Conservation (phyloP, 1,140 invertebrate species). For the Drosophila bipectinata region DNA sequence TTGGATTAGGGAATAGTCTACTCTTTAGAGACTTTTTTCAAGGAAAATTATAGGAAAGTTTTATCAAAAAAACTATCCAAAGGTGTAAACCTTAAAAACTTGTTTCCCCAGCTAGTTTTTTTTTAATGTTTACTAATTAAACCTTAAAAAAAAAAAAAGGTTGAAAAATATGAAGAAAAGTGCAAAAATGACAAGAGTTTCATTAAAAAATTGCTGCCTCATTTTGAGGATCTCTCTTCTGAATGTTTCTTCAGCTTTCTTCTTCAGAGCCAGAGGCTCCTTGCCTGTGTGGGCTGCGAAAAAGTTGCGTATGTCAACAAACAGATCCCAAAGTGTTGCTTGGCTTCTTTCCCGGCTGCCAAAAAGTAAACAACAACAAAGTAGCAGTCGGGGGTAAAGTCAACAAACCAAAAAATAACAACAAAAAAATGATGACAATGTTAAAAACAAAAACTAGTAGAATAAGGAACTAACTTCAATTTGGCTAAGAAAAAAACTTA, state of each 20-base stretch:
- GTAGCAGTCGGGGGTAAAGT: slow-evolving; percentile 19
- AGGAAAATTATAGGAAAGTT: no score
- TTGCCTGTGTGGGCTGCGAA: slow-evolving; percentile 23
- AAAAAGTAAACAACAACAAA: slow-evolving; percentile 39
- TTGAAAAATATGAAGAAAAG: not conserved
- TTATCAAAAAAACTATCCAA: no score
- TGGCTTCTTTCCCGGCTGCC: not conserved
- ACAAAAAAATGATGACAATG: not conserved
- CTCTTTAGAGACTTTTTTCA: no score
- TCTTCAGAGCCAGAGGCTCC: not conserved
- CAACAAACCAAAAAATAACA: not conserved
- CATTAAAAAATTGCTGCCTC: slow-evolving; percentile 28
- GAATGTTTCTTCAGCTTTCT: not conserved
- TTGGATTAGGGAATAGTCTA: no score
- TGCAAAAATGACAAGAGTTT: not conserved
- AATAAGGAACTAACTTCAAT: slow-evolving; percentile 11
- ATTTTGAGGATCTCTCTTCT: slow-evolving; percentile 8
- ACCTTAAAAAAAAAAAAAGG: not conserved
- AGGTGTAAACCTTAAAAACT: no score
- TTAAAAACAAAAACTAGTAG: not conserved
- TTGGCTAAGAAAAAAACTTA: not conserved
- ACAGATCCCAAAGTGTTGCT: slow-evolving; percentile 18
- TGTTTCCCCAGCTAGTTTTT: no score
- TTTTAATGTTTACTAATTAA: slow-evolving; percentile 27
- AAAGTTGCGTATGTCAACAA: slow-evolving; percentile 47